A percentile compares a stretch with the other conserved stretches of the same genome.
These are phyloP conservation scores for Acanthopagrus latus DNA, from an alignment of 2,797 vertebrate species.

Conservation along the genomic window DNA sequence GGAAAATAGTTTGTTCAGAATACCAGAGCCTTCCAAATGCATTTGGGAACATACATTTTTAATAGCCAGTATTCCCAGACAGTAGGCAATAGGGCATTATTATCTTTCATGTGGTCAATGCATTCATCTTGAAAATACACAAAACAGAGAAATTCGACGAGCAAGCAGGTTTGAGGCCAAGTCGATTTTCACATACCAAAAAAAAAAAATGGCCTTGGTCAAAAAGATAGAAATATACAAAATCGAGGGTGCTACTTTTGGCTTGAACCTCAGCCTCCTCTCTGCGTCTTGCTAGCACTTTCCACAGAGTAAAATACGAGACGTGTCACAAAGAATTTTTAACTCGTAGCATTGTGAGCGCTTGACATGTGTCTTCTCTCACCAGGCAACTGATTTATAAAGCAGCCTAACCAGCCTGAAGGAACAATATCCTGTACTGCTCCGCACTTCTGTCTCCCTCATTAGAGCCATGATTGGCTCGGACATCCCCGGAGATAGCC, in stretches of 20 bases:
- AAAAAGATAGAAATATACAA: neutral
- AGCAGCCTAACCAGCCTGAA: slow-evolving; percentile 68
- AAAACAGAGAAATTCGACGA: neutral
- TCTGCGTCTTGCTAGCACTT: slow-evolving; percentile 22
- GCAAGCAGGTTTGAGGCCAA: neutral
- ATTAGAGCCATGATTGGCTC: slow-evolving; percentile 76
- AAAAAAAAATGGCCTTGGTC: neutral
- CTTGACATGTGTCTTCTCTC: slow-evolving; percentile 69
- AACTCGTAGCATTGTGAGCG: slow-evolving; percentile 45
- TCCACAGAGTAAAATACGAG: slow-evolving; percentile 40
- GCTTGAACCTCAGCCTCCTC: slow-evolving; percentile 18
- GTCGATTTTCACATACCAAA: neutral
- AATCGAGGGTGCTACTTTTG: neutral
- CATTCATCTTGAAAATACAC: slow-evolving; percentile 2
- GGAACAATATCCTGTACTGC: slow-evolving; percentile 70
- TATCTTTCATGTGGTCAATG: slow-evolving; percentile 22
- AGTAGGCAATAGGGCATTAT: slow-evolving; percentile 1
- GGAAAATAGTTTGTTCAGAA: neutral
- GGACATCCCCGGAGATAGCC: slow-evolving; percentile 75
- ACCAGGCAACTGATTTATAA: slow-evolving; percentile 70
- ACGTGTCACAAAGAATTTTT: slow-evolving; percentile 59
- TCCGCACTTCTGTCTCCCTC: slow-evolving; percentile 71
- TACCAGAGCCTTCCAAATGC: slow-evolving; percentile 21
- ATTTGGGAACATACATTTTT: slow-evolving; percentile 33
- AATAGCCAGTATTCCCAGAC: neutral